Evolutionary conservation across 2,113 vertebrate species (phyloP).

Genomic region (Oostethus manadensis): DNA sequence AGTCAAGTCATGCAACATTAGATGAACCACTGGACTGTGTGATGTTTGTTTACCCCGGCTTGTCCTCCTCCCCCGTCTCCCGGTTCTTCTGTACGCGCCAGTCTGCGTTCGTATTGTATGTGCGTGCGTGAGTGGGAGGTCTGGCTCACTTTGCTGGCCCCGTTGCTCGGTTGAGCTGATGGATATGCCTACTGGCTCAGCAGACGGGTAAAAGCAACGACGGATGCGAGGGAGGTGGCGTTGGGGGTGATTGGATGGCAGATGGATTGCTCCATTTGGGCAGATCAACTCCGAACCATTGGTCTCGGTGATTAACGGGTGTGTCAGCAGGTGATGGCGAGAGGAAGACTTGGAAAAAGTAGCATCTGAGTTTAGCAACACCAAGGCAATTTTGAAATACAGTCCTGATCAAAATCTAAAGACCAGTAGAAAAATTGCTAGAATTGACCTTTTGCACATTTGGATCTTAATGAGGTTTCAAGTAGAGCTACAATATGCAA

Average conservation of each 20-base stretch:
- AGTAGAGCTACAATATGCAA: no score
- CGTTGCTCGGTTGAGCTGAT: conserved; percentile 64
- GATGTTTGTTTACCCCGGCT: conserved; percentile 70
- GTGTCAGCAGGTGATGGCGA: conserved; percentile 57
- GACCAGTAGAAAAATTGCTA: no score
- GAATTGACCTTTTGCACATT: no score
- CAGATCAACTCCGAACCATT: conserved; percentile 65
- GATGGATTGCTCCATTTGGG: conserved; percentile 60
- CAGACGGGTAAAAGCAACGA: conserved; percentile 51
- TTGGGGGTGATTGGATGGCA: conserved; percentile 24
- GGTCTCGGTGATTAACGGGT: conserved; percentile 66
- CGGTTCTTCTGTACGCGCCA: conserved; percentile 7
- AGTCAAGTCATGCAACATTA: conserved; percentile 57
- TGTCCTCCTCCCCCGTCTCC: conserved; percentile 47
- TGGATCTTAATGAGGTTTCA: no score
- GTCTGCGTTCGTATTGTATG: neutral
- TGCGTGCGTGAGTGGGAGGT: conserved; percentile 8
- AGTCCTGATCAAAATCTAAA: no score
- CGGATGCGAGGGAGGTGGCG: conserved; percentile 22
- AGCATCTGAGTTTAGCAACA: neutral
- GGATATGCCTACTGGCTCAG: conserved; percentile 69
- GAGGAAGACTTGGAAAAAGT: conserved; percentile 6
- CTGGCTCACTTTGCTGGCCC: conserved; percentile 60
- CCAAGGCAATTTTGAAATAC: no score
- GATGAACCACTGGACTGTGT: conserved; percentile 67